A percentile compares a stretch with the other conserved stretches of the same genome.
These are phyloP conservation scores for Bos javanicus DNA, from an alignment of 2,113 vertebrate species.

Conservation along the genomic window DNA sequence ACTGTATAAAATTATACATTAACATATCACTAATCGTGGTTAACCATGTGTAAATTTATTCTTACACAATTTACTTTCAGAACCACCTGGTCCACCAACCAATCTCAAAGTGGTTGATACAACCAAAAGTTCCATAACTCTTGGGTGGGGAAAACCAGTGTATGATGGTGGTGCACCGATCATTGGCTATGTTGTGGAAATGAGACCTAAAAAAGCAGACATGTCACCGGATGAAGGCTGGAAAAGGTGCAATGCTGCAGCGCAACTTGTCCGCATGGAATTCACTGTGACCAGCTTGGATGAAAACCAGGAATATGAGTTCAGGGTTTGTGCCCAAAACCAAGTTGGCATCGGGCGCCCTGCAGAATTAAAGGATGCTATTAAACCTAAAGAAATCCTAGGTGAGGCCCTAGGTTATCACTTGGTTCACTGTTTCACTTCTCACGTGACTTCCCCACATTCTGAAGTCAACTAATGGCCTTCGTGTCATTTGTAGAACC, in stretches of 20 bases:
- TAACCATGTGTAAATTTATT: conserved; percentile 23
- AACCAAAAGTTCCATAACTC: conserved; percentile 89
- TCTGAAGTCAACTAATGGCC: conserved; percentile 25
- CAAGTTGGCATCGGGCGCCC: conserved; percentile 96
- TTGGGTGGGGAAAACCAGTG: conserved; percentile 93
- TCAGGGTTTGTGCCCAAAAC: conserved; percentile 97
- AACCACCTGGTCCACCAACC: conserved; percentile 94
- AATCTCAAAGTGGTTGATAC: conserved; percentile 95
- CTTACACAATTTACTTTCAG: conserved; percentile 79
- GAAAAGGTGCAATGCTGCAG: conserved; percentile 96
- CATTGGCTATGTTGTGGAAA: conserved; percentile 97
- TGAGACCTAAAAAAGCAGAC: conserved; percentile 85
- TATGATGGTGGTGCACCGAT: conserved; percentile 95
- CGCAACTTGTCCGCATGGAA: conserved; percentile 92
- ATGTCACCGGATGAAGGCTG: conserved; percentile 93
- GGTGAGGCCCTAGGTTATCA: conserved; percentile 81
- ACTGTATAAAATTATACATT: conserved; percentile 1
- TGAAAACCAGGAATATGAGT: conserved; percentile 92
- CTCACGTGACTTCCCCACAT: not conserved
- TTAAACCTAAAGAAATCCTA: conserved; percentile 94
- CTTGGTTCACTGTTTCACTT: not conserved
- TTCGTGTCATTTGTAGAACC: conserved; percentile 85
- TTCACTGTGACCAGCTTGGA: conserved; percentile 93
- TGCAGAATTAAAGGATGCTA: conserved; percentile 90
- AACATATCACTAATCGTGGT: not conserved